Percentiles rank a stretch among this genome's conserved stretches.
Evolutionary conservation across 1,140 invertebrate genomes (phyloP).

Genomic region (Pomacea maculata): DNA sequence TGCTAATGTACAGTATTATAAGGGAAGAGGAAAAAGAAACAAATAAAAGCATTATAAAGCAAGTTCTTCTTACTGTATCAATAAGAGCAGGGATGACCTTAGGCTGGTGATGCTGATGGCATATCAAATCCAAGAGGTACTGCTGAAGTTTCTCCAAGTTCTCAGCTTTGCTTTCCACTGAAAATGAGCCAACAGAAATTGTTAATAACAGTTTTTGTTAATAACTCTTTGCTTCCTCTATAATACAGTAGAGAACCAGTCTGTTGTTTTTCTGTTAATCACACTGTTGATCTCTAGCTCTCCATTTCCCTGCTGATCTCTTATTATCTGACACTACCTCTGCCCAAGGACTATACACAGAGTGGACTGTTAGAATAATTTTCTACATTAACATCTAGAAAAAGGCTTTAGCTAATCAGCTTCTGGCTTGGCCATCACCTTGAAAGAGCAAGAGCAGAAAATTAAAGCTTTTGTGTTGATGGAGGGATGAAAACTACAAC

Average conservation of each 20-base stretch:
- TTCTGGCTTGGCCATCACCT: no score
- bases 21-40: no score
- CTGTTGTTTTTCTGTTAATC: no score
- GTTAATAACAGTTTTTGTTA: neutral
- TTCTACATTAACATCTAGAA: no score
- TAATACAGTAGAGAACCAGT: neutral
- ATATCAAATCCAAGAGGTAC: slow-evolving; percentile 39
- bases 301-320: neutral
- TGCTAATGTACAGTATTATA: no score
- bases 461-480: no score
- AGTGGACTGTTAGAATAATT: no score
- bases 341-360: neutral
- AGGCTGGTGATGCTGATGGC: slow-evolving; percentile 43
- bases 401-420: no score
- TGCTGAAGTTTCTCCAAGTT: slow-evolving; percentile 46
- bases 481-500: no score
- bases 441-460: no score
- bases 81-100: slow-evolving; percentile 48
- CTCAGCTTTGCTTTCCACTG: slow-evolving; percentile 46
- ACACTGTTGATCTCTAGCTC: neutral
- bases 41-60: no score
- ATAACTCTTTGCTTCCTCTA: neutral
- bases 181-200: slow-evolving; percentile 11
- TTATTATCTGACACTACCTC: neutral
- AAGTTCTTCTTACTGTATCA: slow-evolving; percentile 45